phyloP scores from a whole-genome alignment of 2,113 vertebrate species.

The Rhea americana region DNA sequence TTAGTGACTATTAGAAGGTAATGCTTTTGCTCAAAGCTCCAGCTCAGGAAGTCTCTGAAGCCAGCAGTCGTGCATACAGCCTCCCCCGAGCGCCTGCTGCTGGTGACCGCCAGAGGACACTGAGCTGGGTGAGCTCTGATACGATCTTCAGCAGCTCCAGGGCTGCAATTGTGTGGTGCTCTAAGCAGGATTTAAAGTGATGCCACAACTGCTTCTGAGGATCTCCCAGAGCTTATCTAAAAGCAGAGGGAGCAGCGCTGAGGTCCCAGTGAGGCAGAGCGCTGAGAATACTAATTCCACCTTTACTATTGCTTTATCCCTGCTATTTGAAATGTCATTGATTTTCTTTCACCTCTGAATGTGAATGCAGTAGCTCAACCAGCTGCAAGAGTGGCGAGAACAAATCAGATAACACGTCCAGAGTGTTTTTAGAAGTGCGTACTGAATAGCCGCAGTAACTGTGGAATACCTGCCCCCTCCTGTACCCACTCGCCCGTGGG shows the following conservation, averaged over 20 bases:
- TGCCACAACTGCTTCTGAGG: not conserved
- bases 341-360: not conserved
- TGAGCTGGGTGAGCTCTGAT: not conserved
- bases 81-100: no score
- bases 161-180: fast-evolving
- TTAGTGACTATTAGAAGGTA: fast-evolving
- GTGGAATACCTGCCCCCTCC: not conserved
- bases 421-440: not conserved
- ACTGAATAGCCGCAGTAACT: not conserved
- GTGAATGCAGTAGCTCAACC: not conserved
- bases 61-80: not conserved
- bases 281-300: not conserved
- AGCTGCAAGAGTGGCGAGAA: fast-evolving
- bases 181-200: fast-evolving
- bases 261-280: not conserved
- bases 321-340: not conserved
- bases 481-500: fast-evolving
- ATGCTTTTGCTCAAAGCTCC: not conserved
- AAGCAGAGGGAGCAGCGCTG: fast-evolving
- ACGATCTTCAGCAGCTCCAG: not conserved
- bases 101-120: no score
- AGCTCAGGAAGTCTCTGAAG: not conserved
- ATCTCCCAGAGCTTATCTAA: not conserved
- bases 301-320: not conserved
- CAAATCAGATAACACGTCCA: fast-evolving